Evolutionary conservation across 2,797 vertebrate species (phyloP).

Genomic region (Clarias platycephalus): DNA sequence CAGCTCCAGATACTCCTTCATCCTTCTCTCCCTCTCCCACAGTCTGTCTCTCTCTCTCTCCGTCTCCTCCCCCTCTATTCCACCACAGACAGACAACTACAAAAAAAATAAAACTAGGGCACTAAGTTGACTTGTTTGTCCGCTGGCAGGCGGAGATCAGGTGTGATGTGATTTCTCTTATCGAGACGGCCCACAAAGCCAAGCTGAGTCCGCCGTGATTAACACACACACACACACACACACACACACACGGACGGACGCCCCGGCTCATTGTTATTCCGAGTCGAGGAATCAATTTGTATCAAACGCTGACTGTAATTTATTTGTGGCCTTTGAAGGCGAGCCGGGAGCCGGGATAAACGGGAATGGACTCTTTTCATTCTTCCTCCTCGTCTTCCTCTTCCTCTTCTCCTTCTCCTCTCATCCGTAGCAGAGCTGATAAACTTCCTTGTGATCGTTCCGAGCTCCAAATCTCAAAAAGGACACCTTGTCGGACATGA

Average conservation of each 20-base stretch:
- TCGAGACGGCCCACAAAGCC: constrained; percentile 96
- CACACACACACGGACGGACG: constrained; percentile 95
- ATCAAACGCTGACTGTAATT: constrained; percentile 99
- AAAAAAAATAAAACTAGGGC: constrained; percentile 78
- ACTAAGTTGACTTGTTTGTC: constrained; percentile 78
- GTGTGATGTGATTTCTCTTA: constrained; percentile 89
- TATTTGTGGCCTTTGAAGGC: constrained; percentile 99
- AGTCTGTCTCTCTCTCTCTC: background rate
- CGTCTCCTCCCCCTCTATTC: constrained; percentile 55
- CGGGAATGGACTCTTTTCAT: constrained; percentile 86
- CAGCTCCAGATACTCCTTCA: constrained; percentile 89
- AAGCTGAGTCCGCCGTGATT: constrained; percentile 88
- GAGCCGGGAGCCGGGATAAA: constrained; percentile 95
- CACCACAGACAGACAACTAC: constrained; percentile 67
- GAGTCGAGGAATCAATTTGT: constrained; percentile 99
- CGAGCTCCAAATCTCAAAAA: constrained; percentile 99
- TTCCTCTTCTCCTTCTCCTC: constrained; percentile 49
- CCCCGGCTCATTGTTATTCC: constrained; percentile 97
- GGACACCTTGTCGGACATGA: constrained; percentile 46
- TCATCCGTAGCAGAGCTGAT: constrained; percentile 85
- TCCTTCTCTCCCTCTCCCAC: constrained; percentile 48
- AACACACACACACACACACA: constrained; percentile 99
- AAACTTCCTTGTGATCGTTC: constrained; percentile 99
- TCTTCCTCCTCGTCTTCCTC: constrained; percentile 24
- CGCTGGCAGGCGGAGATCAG: constrained; percentile 80